Conservation (phyloP, 1,140 invertebrate species). For the Tetramorium alpestre region DNA sequence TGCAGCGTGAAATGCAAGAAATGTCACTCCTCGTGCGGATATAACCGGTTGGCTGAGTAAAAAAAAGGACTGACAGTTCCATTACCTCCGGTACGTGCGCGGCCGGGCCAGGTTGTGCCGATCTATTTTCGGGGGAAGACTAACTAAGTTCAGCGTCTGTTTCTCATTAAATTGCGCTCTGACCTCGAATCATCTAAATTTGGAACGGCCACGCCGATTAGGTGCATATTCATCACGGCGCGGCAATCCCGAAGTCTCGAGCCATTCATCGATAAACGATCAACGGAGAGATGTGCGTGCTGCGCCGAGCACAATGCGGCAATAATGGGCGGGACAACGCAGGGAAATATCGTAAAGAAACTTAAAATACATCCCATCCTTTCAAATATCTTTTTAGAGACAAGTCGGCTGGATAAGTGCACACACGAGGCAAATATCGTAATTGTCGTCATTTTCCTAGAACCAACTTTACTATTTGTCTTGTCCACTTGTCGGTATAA, state of each 20-base stretch:
- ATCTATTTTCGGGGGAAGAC: constrained; percentile 82
- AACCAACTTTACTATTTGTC: not conserved
- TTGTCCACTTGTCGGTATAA: not conserved
- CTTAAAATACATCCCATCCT: not conserved
- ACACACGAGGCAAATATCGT: not conserved
- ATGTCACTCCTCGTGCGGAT: constrained; percentile 52
- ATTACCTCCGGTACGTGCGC: constrained; percentile 65
- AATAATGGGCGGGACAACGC: not conserved
- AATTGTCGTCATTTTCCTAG: not conserved
- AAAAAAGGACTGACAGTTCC: constrained; percentile 60
- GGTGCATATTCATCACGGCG: constrained; percentile 66
- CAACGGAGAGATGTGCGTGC: not conserved
- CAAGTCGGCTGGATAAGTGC: not conserved
- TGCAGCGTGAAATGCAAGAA: constrained; percentile 59
- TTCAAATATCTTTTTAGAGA: not conserved
- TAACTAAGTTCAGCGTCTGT: constrained; percentile 84
- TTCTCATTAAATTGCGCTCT: constrained; percentile 85
- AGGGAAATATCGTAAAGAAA: not conserved
- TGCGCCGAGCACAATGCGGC: not conserved
- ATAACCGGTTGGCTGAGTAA: constrained; percentile 55
- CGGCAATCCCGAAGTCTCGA: constrained; percentile 28
- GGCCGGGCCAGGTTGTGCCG: constrained; percentile 75
- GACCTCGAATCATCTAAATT: constrained; percentile 85
- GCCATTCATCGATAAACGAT: constrained; percentile 13
- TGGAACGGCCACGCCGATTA: constrained; percentile 82